These are phyloP conservation scores for Conops quadrifasciatus DNA, from an alignment of 2,888 invertebrate species.

Conservation along the genomic window DNA sequence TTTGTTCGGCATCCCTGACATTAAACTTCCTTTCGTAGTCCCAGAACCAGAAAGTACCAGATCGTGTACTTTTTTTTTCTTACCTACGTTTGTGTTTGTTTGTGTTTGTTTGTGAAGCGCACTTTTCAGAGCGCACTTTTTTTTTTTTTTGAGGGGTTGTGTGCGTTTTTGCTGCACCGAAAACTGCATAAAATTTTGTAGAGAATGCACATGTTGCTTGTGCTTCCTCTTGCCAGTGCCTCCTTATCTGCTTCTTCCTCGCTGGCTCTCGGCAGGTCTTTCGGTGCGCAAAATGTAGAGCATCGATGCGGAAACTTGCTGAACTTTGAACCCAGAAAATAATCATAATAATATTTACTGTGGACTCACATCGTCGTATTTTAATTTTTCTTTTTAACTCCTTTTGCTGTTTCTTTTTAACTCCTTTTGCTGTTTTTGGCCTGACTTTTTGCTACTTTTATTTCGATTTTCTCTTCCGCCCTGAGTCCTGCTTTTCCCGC, in stretches of 20 bases:
- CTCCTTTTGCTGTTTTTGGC: background rate
- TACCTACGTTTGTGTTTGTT: no score
- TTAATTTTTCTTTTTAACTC: slow-evolving; percentile 20
- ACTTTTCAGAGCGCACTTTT: no score
- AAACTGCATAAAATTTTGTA: slow-evolving; percentile 15
- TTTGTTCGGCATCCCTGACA: no score
- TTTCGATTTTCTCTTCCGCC: no score
- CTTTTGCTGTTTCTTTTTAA: slow-evolving; percentile 1
- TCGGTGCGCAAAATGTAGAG: background rate
- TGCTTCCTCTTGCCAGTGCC: background rate
- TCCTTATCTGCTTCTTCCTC: background rate
- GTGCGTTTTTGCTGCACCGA: slow-evolving; percentile 8
- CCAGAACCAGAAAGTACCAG: no score
- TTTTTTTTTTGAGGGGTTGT: slow-evolving; percentile 11
- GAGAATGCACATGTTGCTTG: no score
- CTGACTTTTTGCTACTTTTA: no score
- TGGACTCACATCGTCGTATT: slow-evolving; percentile 11
- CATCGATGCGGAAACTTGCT: slow-evolving; percentile 16
- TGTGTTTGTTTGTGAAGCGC: no score
- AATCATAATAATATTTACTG: slow-evolving; percentile 38
- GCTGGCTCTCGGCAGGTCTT: background rate
- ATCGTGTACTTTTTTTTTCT: no score
- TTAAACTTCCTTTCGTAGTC: no score
- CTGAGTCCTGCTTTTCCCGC: background rate
- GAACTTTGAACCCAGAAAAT: slow-evolving; percentile 22